Evolutionary conservation across 1,140 invertebrate genomes (phyloP).

Genomic region (Colletes latitarsis): DNA sequence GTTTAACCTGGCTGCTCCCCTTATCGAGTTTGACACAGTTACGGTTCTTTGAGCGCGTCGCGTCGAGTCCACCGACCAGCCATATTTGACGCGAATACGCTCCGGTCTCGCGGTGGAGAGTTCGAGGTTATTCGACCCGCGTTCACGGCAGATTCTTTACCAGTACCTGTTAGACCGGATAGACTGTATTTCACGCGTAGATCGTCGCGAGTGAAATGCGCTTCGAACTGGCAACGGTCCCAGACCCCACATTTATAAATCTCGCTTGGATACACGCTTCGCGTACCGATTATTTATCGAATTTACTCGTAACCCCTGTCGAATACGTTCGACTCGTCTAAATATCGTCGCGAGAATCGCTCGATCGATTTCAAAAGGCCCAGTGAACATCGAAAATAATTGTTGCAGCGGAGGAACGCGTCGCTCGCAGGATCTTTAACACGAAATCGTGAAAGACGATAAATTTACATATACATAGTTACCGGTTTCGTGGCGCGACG

Average conservation of each 20-base stretch:
- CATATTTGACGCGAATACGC: conserved; percentile 28
- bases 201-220: conserved; percentile 30
- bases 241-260: conserved; percentile 18
- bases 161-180: conserved; percentile 1
- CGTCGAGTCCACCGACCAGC: background rate
- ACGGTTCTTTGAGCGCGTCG: no score
- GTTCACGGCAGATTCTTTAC: conserved; percentile 1
- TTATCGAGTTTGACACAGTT: conserved; percentile 2
- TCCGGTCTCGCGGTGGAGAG: background rate
- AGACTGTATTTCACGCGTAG: conserved; percentile 20
- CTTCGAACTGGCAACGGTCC: conserved; percentile 43
- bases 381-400: conserved; percentile 38
- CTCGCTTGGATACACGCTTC: background rate
- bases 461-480: background rate
- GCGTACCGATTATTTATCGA: background rate
- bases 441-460: conserved; percentile 5
- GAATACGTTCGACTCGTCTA: no score
- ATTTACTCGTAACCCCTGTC: no score
- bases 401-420: conserved; percentile 45
- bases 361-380: conserved; percentile 2
- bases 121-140: conserved; percentile 17
- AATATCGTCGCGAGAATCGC: conserved; percentile 43
- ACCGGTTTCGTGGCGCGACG: conserved; percentile 48
- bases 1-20: background rate
- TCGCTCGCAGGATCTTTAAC: conserved; percentile 18